phyloP scores from a whole-genome alignment of 2,797 vertebrate genomes.

The Chiloscyllium punctatum region DNA sequence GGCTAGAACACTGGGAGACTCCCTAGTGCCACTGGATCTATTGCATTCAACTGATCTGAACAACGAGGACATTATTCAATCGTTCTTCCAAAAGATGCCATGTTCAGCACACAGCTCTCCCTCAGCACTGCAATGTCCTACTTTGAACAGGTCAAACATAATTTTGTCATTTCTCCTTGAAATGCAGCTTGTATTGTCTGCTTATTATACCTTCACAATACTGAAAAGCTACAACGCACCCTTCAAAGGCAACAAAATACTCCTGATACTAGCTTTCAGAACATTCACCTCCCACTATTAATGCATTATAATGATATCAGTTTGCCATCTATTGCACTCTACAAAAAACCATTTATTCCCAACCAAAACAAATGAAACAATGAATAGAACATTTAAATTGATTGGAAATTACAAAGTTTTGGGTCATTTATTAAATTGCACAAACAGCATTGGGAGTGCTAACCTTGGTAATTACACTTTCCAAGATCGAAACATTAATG shows the following conservation, averaged over 20 bases:
- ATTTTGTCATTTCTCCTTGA: not conserved
- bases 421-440: not conserved
- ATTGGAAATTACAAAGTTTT: not conserved
- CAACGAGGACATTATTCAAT: not conserved
- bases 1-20: not conserved
- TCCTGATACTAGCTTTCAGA: not conserved
- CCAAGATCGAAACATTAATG: not conserved
- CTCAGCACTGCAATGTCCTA: not conserved
- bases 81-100: not conserved
- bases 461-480: not conserved
- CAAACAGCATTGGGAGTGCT: not conserved
- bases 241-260: not conserved
- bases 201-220: not conserved
- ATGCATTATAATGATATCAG: not conserved
- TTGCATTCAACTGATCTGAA: not conserved
- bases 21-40: not conserved
- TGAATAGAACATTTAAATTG: not conserved
- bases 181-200: not conserved
- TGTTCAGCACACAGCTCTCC: not conserved
- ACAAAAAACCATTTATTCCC: not conserved
- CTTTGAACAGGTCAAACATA: not conserved
- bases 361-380: not conserved
- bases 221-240: not conserved
- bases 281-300: not conserved
- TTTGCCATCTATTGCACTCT: not conserved